Evolutionary conservation across 2,888 invertebrate species (phyloP), one percentile per base, ranked within the genome.

Genomic region (Syritta pipiens): DNA sequence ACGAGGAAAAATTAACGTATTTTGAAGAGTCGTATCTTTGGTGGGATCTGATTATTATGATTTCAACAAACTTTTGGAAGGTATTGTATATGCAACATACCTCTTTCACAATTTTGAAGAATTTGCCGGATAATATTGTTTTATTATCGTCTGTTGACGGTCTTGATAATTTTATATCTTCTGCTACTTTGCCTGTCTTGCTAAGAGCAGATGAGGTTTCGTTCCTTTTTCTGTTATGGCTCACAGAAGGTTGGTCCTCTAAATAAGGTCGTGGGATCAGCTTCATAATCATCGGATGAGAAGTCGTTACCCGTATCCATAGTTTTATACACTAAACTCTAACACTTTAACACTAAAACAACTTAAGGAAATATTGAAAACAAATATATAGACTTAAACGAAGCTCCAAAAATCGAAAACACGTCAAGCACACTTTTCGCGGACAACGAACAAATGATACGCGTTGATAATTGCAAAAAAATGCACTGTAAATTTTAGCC

Each of bases 281-380:
- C 22, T n/a, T 44, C 24, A 20, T 42, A 44, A 22, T 44, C 42
- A 42, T 44, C 10, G 20, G 44, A 42, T 20, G 42, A 42, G 20
- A 20, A 42, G 9, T 35, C 35, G 10, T 20, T 42, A 14, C n/a
- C n/a, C 14, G 20, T 42, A 19, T 42, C 42, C 2, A 19, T 42
- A 22, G 1, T 42, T 42, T 42, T 20, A 42, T 20, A n/a, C n/a
- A n/a, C n/a, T n/a, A n/a, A n/a, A n/a, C n/a, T n/a, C n/a, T n/a
- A n/a, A n/a, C n/a, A n/a, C n/a, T n/a, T n/a, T n/a, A n/a, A n/a
- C n/a, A n/a, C n/a, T n/a, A n/a, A n/a, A n/a, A n/a, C n/a, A n/a
- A n/a, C n/a, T n/a, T n/a, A n/a, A n/a, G n/a, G n/a, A n/a, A n/a
- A n/a, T n/a, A n/a, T n/a, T n/a, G n/a, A n/a, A n/a, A n/a, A n/a